Base-by-base conservation (phyloP, 1,140 invertebrate genomes). In the Dufourea novaeangliae region DNA sequence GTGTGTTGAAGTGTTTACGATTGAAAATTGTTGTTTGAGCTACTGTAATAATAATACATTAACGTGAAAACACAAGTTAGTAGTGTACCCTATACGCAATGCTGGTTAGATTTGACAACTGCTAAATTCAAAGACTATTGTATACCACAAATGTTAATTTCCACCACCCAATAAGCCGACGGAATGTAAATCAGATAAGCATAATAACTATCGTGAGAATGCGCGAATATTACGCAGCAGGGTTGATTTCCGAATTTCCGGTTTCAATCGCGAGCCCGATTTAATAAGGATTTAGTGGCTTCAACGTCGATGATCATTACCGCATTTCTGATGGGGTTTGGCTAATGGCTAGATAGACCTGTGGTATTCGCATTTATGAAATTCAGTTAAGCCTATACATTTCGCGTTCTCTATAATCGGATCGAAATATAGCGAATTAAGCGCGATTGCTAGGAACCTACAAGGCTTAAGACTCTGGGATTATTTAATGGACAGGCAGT, bases 261-360 rank as follows among this genome's bases (percentile, higher is more conserved):
- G 1, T 14, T n/a, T 37, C 34, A 7, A 27, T 44, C 27, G 5
- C 10, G 25, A 57, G 17, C 10, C 10, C n/a, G 37, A 39, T 75
- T 44, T 67, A 67, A 67, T 57, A 22, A 37, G 34, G 52, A 68
- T 67, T 34, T n/a, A 56, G n/a, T 17, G 62, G 37, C 11, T 66
- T 32, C 29, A 56, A 32, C 22, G 37, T 44, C 20, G 50, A n/a
- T 39, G 7, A 68, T 68, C 63, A 32, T 67, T 67, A 56, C 44
- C 32, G 59, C 34, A 57, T 56, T 57, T 57, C 62, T 67, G 37
- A 46, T 67, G 7, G 6, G 12, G 17, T n/a, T 52, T 25, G 5
- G 2, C n/a, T 27, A 62, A 66, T 39, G 27, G 22, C 44, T 44
- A 14, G 14, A 29, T 27, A 29, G 37, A 57, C 27, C 37, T 29